Conservation (phyloP, 2,797 vertebrate genomes). For the Argentina silus region DNA sequence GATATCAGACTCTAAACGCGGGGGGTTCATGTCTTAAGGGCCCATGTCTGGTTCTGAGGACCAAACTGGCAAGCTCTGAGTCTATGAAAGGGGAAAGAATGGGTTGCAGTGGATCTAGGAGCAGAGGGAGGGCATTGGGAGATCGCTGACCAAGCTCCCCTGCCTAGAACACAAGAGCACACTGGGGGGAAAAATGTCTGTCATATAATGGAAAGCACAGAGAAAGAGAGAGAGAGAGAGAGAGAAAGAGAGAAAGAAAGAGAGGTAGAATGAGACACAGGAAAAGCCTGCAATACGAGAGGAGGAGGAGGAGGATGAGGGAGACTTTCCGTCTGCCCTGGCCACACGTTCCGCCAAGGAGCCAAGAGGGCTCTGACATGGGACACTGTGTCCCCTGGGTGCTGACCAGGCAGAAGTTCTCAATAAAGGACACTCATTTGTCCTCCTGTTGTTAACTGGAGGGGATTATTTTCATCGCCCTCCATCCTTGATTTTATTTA, state of each 20-base stretch:
- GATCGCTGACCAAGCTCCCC: neutral
- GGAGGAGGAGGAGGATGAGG: conserved; percentile 4
- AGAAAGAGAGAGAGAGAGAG: neutral
- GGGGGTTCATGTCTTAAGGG: too few relatives aligned
- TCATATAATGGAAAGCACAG: conserved; percentile 66
- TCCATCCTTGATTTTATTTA: conserved; percentile 33
- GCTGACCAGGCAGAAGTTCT: neutral
- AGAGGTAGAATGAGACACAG: conserved; percentile 35
- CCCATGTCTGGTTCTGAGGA: too few relatives aligned
- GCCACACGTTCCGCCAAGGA: conserved; percentile 28
- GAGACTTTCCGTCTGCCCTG: conserved; percentile 51
- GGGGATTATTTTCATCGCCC: conserved; percentile 25
- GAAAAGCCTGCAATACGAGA: conserved; percentile 36
- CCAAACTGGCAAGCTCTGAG: neutral
- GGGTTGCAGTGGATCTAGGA: neutral
- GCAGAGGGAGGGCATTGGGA: neutral
- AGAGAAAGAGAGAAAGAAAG: too few relatives aligned
- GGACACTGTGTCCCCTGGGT: conserved; percentile 15
- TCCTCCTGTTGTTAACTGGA: neutral
- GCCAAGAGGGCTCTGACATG: conserved; percentile 39
- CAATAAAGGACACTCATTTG: neutral
- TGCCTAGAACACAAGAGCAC: conserved; percentile 23
- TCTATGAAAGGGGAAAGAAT: neutral
- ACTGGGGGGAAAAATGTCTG: conserved; percentile 30
- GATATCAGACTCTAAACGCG: too few relatives aligned